A percentile compares a stretch with the other conserved stretches of the same genome.
phyloP scores from a whole-genome alignment of 1,140 invertebrate genomes.

The Drosophila ficusphila region DNA sequence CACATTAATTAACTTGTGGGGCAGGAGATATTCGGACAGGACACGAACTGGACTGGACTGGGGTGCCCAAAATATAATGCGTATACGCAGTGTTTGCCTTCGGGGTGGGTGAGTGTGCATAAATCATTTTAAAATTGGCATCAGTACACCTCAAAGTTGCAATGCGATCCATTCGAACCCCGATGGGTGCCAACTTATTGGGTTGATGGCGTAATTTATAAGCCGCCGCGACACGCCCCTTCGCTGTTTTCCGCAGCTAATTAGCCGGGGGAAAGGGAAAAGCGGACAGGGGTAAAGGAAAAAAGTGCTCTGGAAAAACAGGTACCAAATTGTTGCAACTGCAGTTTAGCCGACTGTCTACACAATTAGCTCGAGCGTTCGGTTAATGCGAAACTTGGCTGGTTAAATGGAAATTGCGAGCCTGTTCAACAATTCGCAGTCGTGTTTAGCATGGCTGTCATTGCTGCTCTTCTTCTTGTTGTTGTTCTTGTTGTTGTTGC shows the following conservation, averaged over 20 bases:
- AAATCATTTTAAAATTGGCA: conserved; percentile 62
- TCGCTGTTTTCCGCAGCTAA: conserved; percentile 55
- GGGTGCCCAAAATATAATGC: conserved; percentile 17
- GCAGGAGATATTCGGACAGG: background rate
- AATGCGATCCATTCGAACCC: conserved; percentile 38
- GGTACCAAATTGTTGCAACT: conserved; percentile 25
- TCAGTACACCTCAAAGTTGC: conserved; percentile 32
- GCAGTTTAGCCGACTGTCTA: conserved; percentile 52
- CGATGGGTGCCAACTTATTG: conserved; percentile 55
- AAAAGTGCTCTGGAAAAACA: background rate
- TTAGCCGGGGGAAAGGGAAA: conserved; percentile 34
- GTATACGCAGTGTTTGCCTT: conserved; percentile 39
- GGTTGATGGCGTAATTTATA: conserved; percentile 46
- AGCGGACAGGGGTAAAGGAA: conserved; percentile 5
- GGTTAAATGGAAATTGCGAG: conserved; percentile 67
- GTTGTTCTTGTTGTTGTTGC: conserved; percentile 18
- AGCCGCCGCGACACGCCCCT: conserved; percentile 38
- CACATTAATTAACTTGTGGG: conserved; percentile 69
- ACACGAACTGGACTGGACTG: too few species aligned
- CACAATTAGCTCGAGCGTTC: conserved; percentile 63
- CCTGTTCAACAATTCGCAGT: conserved; percentile 68
- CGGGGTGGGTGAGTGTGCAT: conserved; percentile 7
- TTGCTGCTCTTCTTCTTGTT: conserved; percentile 23
- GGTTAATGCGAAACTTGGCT: conserved; percentile 54
- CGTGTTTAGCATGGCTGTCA: conserved; percentile 44